Conservation (phyloP, 1,140 invertebrate species). For the Orchesella cincta region DNA sequence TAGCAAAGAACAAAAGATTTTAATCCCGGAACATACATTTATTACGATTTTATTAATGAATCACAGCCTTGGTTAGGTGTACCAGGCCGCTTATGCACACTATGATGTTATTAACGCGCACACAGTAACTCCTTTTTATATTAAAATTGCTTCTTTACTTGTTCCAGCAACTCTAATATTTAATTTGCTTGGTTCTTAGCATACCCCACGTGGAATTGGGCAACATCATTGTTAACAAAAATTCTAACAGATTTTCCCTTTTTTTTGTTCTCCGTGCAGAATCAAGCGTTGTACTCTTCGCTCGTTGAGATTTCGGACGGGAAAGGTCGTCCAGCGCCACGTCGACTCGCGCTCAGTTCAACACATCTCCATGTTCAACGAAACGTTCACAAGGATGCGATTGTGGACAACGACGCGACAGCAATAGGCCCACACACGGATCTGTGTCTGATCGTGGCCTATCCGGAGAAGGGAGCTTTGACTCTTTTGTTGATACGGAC, state of each 20-base stretch:
- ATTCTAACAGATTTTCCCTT: background rate
- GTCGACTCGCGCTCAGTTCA: constrained; percentile 43
- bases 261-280: background rate
- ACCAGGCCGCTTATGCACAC: too few relatives aligned
- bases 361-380: constrained; percentile 46
- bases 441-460: constrained; percentile 44
- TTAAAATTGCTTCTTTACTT: too few relatives aligned
- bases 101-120: too few relatives aligned
- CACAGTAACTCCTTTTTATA: too few relatives aligned
- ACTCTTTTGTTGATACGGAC: constrained; percentile 49
- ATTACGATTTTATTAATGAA: too few relatives aligned
- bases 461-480: constrained; percentile 48
- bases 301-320: constrained; percentile 46
- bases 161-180: too few relatives aligned
- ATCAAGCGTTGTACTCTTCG: constrained; percentile 38
- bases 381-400: constrained; percentile 35
- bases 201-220: too few relatives aligned
- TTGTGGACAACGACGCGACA: constrained; percentile 44
- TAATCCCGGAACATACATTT: too few relatives aligned
- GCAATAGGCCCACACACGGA: constrained; percentile 46
- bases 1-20: too few relatives aligned
- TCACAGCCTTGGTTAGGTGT: too few relatives aligned
- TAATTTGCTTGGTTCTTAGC: too few relatives aligned
- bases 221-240: too few relatives aligned
- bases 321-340: constrained; percentile 42